These are phyloP conservation scores for Dolichopus griseipennis DNA, from an alignment of 2,888 invertebrate genomes.

Conservation along the genomic window DNA sequence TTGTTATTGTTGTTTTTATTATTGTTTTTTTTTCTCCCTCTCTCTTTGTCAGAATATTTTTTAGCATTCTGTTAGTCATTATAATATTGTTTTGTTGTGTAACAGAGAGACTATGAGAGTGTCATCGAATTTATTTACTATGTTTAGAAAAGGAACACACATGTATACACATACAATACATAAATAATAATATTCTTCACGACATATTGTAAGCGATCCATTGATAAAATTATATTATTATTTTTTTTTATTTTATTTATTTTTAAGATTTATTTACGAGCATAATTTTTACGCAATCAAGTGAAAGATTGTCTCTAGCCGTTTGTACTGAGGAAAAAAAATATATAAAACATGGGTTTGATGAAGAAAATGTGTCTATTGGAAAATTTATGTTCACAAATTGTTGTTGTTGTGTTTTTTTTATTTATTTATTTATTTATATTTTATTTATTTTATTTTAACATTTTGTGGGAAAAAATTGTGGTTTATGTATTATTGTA, in stretches of 20 bases:
- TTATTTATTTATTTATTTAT: neutral
- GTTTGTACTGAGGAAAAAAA: neutral
- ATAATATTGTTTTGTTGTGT: neutral
- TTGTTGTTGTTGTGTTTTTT: neutral
- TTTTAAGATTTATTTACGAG: slow-evolving; percentile 1
- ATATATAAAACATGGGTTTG: no score
- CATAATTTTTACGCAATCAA: slow-evolving; percentile 3
- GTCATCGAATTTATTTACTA: neutral
- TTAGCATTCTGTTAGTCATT: neutral
- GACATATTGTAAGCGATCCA: slow-evolving; percentile 2
- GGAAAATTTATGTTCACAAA: neutral
- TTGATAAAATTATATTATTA: neutral
- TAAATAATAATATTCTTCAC: neutral
- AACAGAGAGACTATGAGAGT: neutral
- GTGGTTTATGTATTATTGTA: no score
- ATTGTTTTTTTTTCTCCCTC: no score
- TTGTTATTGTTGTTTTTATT: neutral
- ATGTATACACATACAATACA: no score
- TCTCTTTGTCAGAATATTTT: neutral
- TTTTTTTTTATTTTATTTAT: neutral
- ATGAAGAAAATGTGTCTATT: neutral
- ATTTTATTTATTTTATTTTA: no score
- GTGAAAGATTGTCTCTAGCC: neutral
- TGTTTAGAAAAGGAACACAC: neutral
- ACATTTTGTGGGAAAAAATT: no score